phyloP scores from a whole-genome alignment of 2,888 invertebrate genomes.

The Junonia oenone region DNA sequence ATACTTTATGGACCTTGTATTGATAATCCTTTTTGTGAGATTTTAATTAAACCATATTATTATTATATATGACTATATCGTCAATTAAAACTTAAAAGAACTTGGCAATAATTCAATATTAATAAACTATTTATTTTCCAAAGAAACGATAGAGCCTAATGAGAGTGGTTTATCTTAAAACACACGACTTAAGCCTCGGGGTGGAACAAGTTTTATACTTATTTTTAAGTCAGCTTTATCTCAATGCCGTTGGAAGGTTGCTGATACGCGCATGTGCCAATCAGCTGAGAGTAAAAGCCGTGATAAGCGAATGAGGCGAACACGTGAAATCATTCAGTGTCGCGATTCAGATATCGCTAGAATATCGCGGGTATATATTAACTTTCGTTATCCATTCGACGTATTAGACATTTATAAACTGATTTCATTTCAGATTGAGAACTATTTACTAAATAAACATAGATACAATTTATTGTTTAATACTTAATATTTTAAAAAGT shows the following conservation, averaged over 20 bases:
- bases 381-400: slow-evolving; percentile 1
- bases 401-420: not conserved
- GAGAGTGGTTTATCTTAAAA: slow-evolving; percentile 17
- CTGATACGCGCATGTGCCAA: slow-evolving; percentile 23
- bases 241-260: slow-evolving; percentile 19
- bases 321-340: slow-evolving; percentile 20
- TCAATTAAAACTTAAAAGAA: too few relatives aligned
- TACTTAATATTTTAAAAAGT: too few relatives aligned
- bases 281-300: slow-evolving; percentile 23
- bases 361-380: slow-evolving; percentile 13
- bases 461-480: too few relatives aligned
- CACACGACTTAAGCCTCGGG: slow-evolving; percentile 8
- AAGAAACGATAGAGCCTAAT: slow-evolving; percentile 3
- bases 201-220: slow-evolving; percentile 15
- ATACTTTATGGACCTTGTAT: not conserved
- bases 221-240: slow-evolving; percentile 23
- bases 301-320: slow-evolving; percentile 13
- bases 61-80: too few relatives aligned
- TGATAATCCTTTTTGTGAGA: too few relatives aligned
- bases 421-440: not conserved
- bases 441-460: too few relatives aligned
- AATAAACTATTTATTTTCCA: not conserved
- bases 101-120: not conserved
- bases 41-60: too few relatives aligned
- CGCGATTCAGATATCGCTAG: slow-evolving; percentile 14